phyloP scores from a whole-genome alignment of 2,113 vertebrate species.

The Cavia porcellus region DNA sequence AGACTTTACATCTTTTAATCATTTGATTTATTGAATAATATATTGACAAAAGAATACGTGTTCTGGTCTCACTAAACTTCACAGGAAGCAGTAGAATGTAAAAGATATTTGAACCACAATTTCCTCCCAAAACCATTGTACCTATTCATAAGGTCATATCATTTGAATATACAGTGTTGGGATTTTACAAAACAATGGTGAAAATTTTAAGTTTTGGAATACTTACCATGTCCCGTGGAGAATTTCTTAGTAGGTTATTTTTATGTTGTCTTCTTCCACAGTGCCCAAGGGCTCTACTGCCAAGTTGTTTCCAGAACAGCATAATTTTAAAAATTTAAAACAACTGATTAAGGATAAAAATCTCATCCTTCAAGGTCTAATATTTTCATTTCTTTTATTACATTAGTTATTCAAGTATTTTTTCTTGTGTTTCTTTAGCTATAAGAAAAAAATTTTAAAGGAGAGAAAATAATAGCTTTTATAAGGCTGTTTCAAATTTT shows the following conservation, averaged over 20 bases:
- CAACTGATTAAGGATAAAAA: background rate
- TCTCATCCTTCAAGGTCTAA: background rate
- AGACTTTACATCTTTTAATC: background rate
- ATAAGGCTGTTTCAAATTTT: background rate
- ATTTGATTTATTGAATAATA: background rate
- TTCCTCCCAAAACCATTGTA: background rate
- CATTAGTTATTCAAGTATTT: background rate
- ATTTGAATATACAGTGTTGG: background rate
- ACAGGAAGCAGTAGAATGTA: background rate
- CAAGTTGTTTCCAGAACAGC: background rate
- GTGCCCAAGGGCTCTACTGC: background rate
- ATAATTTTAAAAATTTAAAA: background rate
- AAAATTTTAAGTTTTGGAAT: background rate
- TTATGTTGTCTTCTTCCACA: background rate
- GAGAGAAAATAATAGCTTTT: background rate
- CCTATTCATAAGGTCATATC: background rate
- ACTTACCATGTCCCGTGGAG: background rate
- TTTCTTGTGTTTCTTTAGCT: background rate
- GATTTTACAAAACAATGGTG: background rate
- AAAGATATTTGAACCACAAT: background rate
- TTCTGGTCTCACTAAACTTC: background rate
- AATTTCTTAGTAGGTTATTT: conserved; percentile 25
- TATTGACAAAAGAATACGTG: background rate
- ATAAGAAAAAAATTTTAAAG: background rate
- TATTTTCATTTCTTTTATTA: background rate